Base-by-base conservation (phyloP, 2,888 invertebrate genomes). In the Hyles lineata region DNA sequence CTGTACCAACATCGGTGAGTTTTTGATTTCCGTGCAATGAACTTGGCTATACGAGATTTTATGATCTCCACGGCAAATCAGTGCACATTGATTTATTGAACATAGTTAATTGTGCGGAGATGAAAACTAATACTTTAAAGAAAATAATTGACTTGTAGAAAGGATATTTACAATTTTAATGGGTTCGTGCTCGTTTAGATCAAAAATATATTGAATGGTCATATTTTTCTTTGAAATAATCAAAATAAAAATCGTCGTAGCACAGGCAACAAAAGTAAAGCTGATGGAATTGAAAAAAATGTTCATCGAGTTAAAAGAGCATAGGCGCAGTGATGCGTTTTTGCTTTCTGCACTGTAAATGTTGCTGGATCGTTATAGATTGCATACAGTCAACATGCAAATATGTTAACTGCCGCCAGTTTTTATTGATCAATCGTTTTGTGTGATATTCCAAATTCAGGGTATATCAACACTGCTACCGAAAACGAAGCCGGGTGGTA, bases 1-100 rank as follows among this genome's bases (percentile, higher is more conserved):
- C 78, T 78, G 79, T 81, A 83, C 58, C 58, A 23, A 58, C 59
- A 59, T 35, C 32, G 32, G 7, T 58, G 63, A 72, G 43, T 23
- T 72, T 63, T 82, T 80, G 80, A 82, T 83, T 84, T 81, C 78
- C 75, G 79, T 80, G 77, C 79, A 79, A 80, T 84, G 76, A 77
- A 75, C 73, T 78, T 71, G 69, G 59, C 75, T 74, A 75, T 79
- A 80, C 80, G 77, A 77, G 82, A 79, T 80, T 82, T 78, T 63
- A 74, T 50, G 70, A 70, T 76, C 78, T 78, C 78, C 81, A 72
- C 60, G 61, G 67, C 69, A 43, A 69, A 72, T 74, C 63, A 35
- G n/a, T 32, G 9, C 19, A n/a, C n/a, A 32, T 32, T 62, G 35
- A 62, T 17, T n/a, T 35, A 62, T 62, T 8, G 7, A 35, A 8